A percentile compares a stretch with the other conserved stretches of the same genome.
These are phyloP conservation scores for Psammodynastes pulverulentus DNA, from an alignment of 2,113 vertebrate species.

Conservation along the genomic window DNA sequence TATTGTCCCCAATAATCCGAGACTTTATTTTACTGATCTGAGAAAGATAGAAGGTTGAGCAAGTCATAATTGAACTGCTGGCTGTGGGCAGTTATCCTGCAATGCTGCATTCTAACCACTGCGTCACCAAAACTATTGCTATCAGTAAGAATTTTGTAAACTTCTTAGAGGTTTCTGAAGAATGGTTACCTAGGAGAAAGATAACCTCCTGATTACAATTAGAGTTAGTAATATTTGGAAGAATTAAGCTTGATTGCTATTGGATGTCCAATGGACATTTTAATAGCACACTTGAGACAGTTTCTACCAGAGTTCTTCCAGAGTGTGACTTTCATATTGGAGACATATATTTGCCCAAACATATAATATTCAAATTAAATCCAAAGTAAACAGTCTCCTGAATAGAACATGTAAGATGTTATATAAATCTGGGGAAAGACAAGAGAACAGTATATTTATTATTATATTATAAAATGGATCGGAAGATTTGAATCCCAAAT, in stretches of 20 bases:
- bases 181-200: neutral
- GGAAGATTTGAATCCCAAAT: neutral
- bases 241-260: too few relatives aligned
- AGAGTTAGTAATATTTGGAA: too few relatives aligned
- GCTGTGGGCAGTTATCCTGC: too few relatives aligned
- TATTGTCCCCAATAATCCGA: too few relatives aligned
- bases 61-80: too few relatives aligned
- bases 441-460: neutral
- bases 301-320: neutral
- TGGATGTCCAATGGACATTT: neutral
- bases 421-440: neutral
- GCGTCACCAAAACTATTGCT: neutral
- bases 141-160: neutral
- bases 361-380: neutral
- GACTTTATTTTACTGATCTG: too few relatives aligned
- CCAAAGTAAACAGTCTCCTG: neutral
- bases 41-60: too few relatives aligned
- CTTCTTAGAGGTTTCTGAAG: neutral
- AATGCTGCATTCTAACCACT: too few relatives aligned
- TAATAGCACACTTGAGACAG: neutral
- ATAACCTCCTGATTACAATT: too few relatives aligned
- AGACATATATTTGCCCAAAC: neutral
- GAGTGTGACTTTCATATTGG: neutral
- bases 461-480: neutral
- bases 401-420: neutral